Evolutionary conservation across 1,140 invertebrate species (phyloP), one percentile per base, ranked within the genome.

Genomic region (Ostrea edulis): DNA sequence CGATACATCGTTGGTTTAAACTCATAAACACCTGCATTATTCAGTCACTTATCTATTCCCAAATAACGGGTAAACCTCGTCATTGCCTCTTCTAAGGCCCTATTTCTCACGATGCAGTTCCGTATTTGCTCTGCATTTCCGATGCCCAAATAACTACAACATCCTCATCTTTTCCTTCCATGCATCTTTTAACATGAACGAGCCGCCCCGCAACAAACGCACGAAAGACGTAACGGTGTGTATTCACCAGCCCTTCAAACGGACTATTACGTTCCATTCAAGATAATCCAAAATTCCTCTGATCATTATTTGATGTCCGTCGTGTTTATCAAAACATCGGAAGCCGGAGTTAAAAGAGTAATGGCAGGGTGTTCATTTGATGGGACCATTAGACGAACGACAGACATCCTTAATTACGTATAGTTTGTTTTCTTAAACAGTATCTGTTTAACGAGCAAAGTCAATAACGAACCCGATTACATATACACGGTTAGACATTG

Each of bases 251-350:
- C 22, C 29, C 29, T 71, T 71, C 22, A 71, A 29, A 25, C 65
- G 65, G 65, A 71, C 22, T 25, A 71, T 71, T 77, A 77, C 35
- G 12, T 9, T 11, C n/a, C 29, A 12, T 29, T 9, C 68, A 29
- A 29, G 68, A 11, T 77, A 77, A 77, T 77, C 68, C 68, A 25
- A 77, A 77, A 77, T 77, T 44, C 35, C 35, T 44, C 35, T 44
- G 35, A 44, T 2, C 35, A 14, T 11, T 77, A 35, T 77, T 77
- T 77, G 68, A 77, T 77, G 68, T 77, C 14, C 2, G 68, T 77
- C 68, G 11, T 77, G 68, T 77, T 77, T 77, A 77, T 77, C 68
- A 17, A 77, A 77, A 77, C 68, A 77, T 9, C n/a, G 68, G 68
- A 77, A 35, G 25, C 8, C 8, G 35, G 35, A 44, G 35, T 44